phyloP scores from a whole-genome alignment of 1,140 invertebrate genomes.

The Mactra quadrangularis region DNA sequence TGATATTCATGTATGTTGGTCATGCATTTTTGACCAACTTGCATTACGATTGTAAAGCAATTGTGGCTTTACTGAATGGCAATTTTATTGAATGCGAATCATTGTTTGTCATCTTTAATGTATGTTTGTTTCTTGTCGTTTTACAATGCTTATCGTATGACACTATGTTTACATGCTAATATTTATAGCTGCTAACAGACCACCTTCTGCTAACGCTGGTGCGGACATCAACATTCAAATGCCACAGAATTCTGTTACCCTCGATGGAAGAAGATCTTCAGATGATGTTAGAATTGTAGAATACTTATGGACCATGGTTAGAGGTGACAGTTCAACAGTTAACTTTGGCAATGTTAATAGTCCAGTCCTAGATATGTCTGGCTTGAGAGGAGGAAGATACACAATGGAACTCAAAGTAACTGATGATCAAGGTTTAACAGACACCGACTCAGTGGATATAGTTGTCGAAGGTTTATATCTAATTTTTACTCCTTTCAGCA shows the following conservation, averaged over 20 bases:
- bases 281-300: conserved; percentile 32
- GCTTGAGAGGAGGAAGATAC: conserved; percentile 9
- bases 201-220: conserved; percentile 31
- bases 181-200: conserved; percentile 2
- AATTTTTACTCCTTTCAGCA: no score
- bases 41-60: no score
- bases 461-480: conserved; percentile 7
- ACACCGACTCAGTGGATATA: conserved; percentile 8
- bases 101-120: no score
- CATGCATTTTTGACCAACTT: no score
- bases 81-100: no score
- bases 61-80: no score
- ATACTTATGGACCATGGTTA: conserved; percentile 13
- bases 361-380: neutral
- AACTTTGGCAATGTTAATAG: neutral
- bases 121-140: no score
- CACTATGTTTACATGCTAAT: no score
- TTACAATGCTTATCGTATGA: no score
- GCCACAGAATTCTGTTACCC: conserved; percentile 18
- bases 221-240: conserved; percentile 4
- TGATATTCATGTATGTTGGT: no score
- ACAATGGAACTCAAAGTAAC: conserved; percentile 10
- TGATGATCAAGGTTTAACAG: conserved; percentile 31
- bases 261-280: conserved; percentile 18
- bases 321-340: neutral